These are phyloP conservation scores for Myiozetetes cayanensis DNA, from an alignment of 2,113 vertebrate genomes.

Conservation along the genomic window DNA sequence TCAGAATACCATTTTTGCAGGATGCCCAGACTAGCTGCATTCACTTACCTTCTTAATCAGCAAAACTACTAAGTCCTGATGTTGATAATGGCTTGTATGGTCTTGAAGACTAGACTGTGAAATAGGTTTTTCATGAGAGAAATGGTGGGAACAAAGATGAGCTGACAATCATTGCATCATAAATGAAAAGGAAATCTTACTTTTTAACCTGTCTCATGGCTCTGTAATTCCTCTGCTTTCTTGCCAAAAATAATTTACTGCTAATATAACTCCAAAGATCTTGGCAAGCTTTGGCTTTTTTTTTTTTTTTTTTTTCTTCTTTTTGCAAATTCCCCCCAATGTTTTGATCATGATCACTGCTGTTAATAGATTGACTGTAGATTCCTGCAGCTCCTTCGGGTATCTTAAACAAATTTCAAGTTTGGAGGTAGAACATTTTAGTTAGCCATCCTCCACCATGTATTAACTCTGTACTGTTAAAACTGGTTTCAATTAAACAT, in stretches of 20 bases:
- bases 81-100: neutral
- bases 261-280: neutral
- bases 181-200: neutral
- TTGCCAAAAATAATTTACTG: neutral
- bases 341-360: neutral
- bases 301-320: neutral
- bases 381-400: neutral
- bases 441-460: neutral
- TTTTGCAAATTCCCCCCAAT: neutral
- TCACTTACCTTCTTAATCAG: neutral
- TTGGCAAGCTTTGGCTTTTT: neutral
- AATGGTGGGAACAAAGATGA: neutral
- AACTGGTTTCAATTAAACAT: neutral
- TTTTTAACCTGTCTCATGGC: neutral
- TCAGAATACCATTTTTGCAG: neutral
- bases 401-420: neutral
- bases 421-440: neutral
- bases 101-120: neutral
- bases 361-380: neutral
- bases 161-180: neutral
- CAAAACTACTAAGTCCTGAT: neutral
- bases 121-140: neutral
- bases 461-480: neutral
- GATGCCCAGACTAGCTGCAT: neutral
- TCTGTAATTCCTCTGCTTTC: neutral